These are phyloP conservation scores for Phyllotis vaccarum DNA, from an alignment of 2,797 vertebrate species.

Conservation along the genomic window DNA sequence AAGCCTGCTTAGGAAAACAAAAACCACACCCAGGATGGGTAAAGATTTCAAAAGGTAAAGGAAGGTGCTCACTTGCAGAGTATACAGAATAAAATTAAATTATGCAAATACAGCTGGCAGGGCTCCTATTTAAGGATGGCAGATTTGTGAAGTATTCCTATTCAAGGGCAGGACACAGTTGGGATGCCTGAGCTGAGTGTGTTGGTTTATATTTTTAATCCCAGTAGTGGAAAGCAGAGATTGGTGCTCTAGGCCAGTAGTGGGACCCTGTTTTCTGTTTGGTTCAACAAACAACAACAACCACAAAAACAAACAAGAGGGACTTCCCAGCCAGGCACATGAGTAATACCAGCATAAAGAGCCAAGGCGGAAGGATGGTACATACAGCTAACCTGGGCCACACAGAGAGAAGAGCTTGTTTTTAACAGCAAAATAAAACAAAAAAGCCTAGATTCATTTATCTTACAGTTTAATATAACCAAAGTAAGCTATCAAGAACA, in stretches of 20 bases:
- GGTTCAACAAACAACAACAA: no score
- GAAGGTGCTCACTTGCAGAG: neutral
- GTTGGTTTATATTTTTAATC: neutral
- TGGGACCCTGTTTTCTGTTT: neutral
- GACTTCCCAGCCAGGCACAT: neutral
- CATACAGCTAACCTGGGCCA: neutral
- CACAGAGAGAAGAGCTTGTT: neutral
- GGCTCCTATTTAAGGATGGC: neutral
- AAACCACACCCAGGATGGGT: neutral
- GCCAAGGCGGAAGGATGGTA: neutral
- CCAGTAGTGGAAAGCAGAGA: neutral
- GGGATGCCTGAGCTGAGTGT: neutral
- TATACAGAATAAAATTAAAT: neutral
- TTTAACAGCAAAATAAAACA: neutral
- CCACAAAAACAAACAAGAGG: neutral
- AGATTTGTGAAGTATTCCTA: neutral
- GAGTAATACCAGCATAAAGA: neutral
- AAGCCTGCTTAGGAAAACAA: neutral
- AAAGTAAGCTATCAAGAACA: constrained; percentile 24
- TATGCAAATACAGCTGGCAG: neutral
- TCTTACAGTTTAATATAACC: neutral
- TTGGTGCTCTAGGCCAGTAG: neutral
- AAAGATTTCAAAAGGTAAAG: neutral
- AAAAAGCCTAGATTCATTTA: neutral
- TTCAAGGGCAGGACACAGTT: neutral